These are phyloP conservation scores for Standfussiana lucernea DNA, from an alignment of 2,888 invertebrate species.

Conservation along the genomic window DNA sequence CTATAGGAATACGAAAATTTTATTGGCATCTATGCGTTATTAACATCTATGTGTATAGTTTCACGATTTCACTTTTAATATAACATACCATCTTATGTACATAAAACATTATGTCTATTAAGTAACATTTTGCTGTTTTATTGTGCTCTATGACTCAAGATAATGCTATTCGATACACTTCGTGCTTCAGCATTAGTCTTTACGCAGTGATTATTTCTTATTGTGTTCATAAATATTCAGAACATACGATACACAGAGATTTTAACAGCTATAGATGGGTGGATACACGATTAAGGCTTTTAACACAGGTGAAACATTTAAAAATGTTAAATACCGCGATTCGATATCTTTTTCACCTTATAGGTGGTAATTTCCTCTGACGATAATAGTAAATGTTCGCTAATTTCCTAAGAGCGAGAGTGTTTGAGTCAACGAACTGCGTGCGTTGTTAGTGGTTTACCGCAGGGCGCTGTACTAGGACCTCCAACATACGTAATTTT, in stretches of 20 bases:
- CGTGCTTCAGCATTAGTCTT: slow-evolving; percentile 43
- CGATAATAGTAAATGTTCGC: slow-evolving; percentile 35
- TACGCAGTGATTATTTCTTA: slow-evolving; percentile 39
- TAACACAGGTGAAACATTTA: neutral
- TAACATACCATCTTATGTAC: slow-evolving; percentile 24
- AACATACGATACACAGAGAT: slow-evolving; percentile 23
- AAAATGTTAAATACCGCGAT: neutral
- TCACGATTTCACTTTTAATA: slow-evolving; percentile 54
- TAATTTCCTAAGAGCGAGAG: slow-evolving; percentile 74
- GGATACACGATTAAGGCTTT: slow-evolving; percentile 22
- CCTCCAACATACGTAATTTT: slow-evolving; percentile 67
- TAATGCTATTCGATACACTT: slow-evolving; percentile 55
- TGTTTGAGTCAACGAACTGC: slow-evolving; percentile 78
- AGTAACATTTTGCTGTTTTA: slow-evolving; percentile 47
- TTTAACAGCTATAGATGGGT: slow-evolving; percentile 9
- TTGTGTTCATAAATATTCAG: slow-evolving; percentile 33
- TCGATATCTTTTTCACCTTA: slow-evolving; percentile 5
- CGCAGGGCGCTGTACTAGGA: slow-evolving; percentile 76
- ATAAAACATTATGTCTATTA: slow-evolving; percentile 28
- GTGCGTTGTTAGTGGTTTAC: slow-evolving; percentile 79
- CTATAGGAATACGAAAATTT: slow-evolving; percentile 52
- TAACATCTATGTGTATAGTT: slow-evolving; percentile 32
- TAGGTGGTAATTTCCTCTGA: neutral
- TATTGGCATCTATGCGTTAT: slow-evolving; percentile 54
- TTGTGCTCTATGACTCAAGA: slow-evolving; percentile 44